Percentiles rank a stretch among this genome's conserved stretches.
phyloP scores from a whole-genome alignment of 1,140 invertebrate species.

The Parapsyche elsis region DNA sequence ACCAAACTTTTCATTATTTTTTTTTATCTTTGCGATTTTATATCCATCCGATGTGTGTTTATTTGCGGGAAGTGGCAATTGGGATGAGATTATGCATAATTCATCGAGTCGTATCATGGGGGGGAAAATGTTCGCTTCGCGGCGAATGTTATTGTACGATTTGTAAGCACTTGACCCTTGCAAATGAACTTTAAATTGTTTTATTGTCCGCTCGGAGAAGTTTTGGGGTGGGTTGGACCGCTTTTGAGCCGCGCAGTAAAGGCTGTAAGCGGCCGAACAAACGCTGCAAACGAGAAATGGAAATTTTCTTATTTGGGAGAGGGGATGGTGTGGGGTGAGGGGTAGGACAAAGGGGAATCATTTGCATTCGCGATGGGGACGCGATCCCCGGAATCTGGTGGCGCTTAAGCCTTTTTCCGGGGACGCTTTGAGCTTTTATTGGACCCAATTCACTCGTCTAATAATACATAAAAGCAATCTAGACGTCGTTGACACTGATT shows the following conservation, averaged over 20 bases:
- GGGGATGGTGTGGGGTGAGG: neutral
- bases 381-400: slow-evolving; percentile 7
- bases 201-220: slow-evolving; percentile 37
- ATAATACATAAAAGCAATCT: neutral
- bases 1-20: too few species aligned
- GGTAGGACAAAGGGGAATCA: neutral
- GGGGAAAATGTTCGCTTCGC: neutral
- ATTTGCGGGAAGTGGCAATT: too few species aligned
- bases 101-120: neutral
- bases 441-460: neutral
- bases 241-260: neutral
- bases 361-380: slow-evolving; percentile 41
- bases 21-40: too few species aligned
- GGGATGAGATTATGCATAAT: slow-evolving; percentile 19
- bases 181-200: slow-evolving; percentile 48
- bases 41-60: too few species aligned
- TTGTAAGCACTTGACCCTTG: slow-evolving; percentile 46
- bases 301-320: slow-evolving; percentile 45
- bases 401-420: neutral
- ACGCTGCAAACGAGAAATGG: slow-evolving; percentile 46
- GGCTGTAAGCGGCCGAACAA: slow-evolving; percentile 26
- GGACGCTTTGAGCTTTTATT: slow-evolving; percentile 14
- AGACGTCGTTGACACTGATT: too few species aligned
- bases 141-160: slow-evolving; percentile 30
- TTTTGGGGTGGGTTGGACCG: neutral